Percentiles rank a stretch among this genome's conserved stretches.
Evolutionary conservation across 2,797 vertebrate genomes (phyloP).

Genomic region (Hemibagrus guttatus): DNA sequence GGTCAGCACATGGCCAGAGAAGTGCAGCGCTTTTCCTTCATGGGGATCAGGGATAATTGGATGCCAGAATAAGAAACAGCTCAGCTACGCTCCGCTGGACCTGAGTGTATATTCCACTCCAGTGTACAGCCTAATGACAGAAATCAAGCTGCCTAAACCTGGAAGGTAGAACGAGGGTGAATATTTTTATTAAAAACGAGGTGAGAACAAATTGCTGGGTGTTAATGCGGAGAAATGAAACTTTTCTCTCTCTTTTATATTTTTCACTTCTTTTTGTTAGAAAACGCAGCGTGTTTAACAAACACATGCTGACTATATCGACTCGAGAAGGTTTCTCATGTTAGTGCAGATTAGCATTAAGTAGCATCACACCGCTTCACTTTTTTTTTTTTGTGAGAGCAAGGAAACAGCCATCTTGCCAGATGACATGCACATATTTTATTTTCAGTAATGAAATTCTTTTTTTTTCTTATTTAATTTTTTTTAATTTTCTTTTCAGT

Average conservation of each 20-base stretch:
- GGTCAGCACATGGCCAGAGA: constrained; percentile 60
- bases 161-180: constrained; percentile 48
- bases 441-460: no score
- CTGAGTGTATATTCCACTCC: constrained; percentile 51
- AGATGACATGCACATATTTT: no score
- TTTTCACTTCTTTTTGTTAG: background rate
- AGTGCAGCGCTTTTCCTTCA: constrained; percentile 54
- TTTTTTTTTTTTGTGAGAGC: no score
- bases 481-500: no score
- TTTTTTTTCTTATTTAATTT: no score
- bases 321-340: background rate
- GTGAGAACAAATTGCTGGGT: constrained; percentile 26
- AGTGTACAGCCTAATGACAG: constrained; percentile 52
- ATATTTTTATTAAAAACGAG: constrained; percentile 23
- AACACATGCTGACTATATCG: background rate
- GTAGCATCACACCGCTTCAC: no score
- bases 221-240: background rate
- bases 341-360: no score
- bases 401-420: no score
- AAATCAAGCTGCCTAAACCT: constrained; percentile 39
- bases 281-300: background rate
- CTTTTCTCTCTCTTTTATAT: background rate
- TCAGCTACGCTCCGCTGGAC: constrained; percentile 53
- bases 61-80: constrained; percentile 64
- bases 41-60: constrained; percentile 71